A percentile compares a stretch with the other conserved stretches of the same genome.
Evolutionary conservation across 1,140 invertebrate species (phyloP).

Genomic region (Frieseomelitta varia): DNA sequence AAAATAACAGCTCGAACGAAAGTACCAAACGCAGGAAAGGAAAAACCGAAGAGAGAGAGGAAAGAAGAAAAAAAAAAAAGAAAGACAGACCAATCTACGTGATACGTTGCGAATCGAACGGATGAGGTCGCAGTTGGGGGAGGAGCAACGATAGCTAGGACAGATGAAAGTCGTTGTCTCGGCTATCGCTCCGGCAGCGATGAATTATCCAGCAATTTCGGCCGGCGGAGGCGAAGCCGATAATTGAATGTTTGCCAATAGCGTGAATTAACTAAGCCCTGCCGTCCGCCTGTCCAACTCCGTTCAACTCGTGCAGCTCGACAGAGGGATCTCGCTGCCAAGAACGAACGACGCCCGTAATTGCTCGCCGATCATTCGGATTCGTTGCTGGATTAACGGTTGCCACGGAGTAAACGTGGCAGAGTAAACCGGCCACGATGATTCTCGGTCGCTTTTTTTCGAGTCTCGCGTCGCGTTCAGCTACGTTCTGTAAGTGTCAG

Average conservation of each 20-base stretch:
- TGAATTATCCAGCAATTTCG: neutral
- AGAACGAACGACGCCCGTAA: neutral
- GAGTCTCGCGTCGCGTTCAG: too few species aligned
- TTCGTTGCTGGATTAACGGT: too few species aligned
- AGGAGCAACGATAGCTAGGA: neutral
- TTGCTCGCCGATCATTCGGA: neutral
- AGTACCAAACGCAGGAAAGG: too few species aligned
- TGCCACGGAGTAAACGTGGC: too few species aligned
- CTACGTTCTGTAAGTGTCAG: neutral
- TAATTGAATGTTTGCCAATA: constrained; percentile 22
- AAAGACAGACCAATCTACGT: too few species aligned
- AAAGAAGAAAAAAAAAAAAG: too few species aligned
- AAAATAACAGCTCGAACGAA: neutral
- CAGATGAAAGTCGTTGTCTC: neutral
- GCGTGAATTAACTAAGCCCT: neutral
- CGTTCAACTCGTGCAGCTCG: neutral
- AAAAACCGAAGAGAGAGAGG: neutral
- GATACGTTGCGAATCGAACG: neutral
- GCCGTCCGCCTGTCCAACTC: neutral
- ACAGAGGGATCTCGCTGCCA: neutral
- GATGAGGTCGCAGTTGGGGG: neutral
- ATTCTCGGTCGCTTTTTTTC: neutral
- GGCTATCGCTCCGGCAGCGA: too few species aligned
- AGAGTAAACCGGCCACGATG: too few species aligned
- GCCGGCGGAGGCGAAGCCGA: neutral